Conservation (phyloP, 1,140 invertebrate species). For the Amyelois transitella region DNA sequence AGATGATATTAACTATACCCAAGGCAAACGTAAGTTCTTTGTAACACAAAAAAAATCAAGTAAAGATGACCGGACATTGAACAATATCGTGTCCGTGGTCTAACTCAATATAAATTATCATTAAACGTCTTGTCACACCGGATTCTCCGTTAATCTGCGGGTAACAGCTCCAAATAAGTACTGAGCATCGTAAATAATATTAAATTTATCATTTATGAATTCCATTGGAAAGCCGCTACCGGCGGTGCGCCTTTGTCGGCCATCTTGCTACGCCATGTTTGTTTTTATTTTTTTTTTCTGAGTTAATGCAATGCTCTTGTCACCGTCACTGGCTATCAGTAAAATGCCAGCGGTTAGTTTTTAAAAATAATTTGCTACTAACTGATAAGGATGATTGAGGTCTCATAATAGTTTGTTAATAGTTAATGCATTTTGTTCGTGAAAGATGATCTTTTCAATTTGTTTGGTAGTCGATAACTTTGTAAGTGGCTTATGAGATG, state of each 20-base stretch:
- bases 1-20: no score
- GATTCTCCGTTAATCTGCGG: constrained; percentile 22
- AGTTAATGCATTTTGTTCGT: constrained; percentile 12
- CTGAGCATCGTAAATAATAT: constrained; percentile 57
- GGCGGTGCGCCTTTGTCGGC: constrained; percentile 60
- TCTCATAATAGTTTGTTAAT: constrained; percentile 10
- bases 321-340: constrained; percentile 50
- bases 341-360: constrained; percentile 34
- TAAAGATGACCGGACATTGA: no score
- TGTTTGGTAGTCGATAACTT: neutral
- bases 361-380: constrained; percentile 47
- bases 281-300: constrained; percentile 53
- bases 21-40: no score
- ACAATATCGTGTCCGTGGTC: neutral
- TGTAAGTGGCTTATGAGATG: no score
- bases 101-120: neutral
- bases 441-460: neutral
- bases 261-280: constrained; percentile 61
- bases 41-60: no score
- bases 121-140: constrained; percentile 22
- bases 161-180: constrained; percentile 44
- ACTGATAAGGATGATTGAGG: constrained; percentile 7
- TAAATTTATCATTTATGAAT: constrained; percentile 72
- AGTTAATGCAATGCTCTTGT: constrained; percentile 65
- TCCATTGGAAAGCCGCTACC: constrained; percentile 58